phyloP scores from a whole-genome alignment of 2,888 invertebrate species.

The Acleris emargana region DNA sequence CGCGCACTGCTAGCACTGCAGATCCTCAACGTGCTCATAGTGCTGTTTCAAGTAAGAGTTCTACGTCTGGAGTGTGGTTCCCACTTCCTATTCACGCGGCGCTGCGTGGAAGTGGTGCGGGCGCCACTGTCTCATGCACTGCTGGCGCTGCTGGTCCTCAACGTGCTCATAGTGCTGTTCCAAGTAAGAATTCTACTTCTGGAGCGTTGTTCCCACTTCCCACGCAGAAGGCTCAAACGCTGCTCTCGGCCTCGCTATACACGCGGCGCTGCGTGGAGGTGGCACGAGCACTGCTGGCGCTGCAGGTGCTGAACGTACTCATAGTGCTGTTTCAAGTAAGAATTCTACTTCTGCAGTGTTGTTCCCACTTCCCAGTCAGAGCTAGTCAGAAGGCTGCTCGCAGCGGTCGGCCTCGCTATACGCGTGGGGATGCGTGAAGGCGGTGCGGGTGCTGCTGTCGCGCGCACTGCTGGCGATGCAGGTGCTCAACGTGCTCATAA shows the following conservation, averaged over 20 bases:
- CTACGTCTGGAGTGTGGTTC: no score
- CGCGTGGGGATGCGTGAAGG: constrained; percentile 65
- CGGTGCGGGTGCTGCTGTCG: constrained; percentile 65
- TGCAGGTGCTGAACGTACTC: constrained; percentile 66
- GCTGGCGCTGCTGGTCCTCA: constrained; percentile 63
- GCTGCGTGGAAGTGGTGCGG: constrained; percentile 70
- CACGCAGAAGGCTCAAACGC: constrained; percentile 43
- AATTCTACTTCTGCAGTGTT: not conserved
- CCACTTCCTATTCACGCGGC: constrained; percentile 54
- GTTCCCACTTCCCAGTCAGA: constrained; percentile 43
- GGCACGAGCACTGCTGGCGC: constrained; percentile 59
- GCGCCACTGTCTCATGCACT: constrained; percentile 64
- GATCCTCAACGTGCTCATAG: constrained; percentile 59
- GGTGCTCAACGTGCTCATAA: constrained; percentile 60
- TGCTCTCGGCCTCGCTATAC: not conserved
- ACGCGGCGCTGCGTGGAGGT: constrained; percentile 68
- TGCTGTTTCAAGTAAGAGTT: constrained; percentile 60
- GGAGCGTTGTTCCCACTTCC: constrained; percentile 38
- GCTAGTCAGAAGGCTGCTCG: not conserved
- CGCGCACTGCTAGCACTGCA: constrained; percentile 63
- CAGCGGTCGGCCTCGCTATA: not conserved
- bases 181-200: constrained; percentile 53
- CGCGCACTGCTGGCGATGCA: constrained; percentile 63
- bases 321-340: constrained; percentile 62
- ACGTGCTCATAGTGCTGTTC: constrained; percentile 58